Evolutionary conservation across 37 sponge, comb jelly and placozoan genomes (phyloP).

Genomic region (Halisarca cf. caerulea): DNA sequence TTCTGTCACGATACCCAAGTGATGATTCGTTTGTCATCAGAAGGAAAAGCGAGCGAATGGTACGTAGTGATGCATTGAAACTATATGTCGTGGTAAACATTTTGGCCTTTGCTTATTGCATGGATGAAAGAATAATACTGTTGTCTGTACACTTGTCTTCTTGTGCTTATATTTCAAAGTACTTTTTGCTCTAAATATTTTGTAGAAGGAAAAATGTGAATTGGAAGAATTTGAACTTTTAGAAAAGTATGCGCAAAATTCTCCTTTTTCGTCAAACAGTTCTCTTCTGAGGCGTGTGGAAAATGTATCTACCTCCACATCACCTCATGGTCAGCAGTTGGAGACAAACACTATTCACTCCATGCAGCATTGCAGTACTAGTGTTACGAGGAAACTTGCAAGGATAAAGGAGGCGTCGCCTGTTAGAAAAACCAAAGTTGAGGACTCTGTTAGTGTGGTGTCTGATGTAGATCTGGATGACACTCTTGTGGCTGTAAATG

Average conservation of each 20-base stretch:
- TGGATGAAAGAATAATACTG: not conserved
- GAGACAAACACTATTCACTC: not conserved
- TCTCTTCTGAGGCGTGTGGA: conserved; percentile 33
- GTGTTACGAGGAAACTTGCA: not conserved
- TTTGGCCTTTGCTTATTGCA: not conserved
- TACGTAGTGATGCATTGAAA: not conserved
- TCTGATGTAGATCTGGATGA: conserved; percentile 35
- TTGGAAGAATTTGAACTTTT: conserved; percentile 81
- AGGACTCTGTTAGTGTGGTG: not conserved
- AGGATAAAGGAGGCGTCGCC: not conserved
- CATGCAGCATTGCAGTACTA: not conserved
- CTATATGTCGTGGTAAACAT: not conserved
- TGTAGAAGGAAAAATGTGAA: conserved; percentile 72
- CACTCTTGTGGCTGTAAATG: conserved; percentile 32
- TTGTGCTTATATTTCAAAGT: too few species aligned
- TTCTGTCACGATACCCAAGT: conserved; percentile 51
- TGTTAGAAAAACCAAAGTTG: not conserved
- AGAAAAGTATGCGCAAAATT: conserved; percentile 57
- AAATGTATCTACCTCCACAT: not conserved
- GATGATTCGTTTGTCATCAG: conserved; percentile 75
- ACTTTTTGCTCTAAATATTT: too few species aligned
- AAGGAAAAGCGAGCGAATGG: conserved; percentile 20
- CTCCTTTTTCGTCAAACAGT: conserved; percentile 60
- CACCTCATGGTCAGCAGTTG: not conserved
- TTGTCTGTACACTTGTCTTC: too few species aligned